These are phyloP conservation scores for Sterrhoptilus dennistouni DNA, from an alignment of 2,113 vertebrate genomes.

Conservation along the genomic window DNA sequence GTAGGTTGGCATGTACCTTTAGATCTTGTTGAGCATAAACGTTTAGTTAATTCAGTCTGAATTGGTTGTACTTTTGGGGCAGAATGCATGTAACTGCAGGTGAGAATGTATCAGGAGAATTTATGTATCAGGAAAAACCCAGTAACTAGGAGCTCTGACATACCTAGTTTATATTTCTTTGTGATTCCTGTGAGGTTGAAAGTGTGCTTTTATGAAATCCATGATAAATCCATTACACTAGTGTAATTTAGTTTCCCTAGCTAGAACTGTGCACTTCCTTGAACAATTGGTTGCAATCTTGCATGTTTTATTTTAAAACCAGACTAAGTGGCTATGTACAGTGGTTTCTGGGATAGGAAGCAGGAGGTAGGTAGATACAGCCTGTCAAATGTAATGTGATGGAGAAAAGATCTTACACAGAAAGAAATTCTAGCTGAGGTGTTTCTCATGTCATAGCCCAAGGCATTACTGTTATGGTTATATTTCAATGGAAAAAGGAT, in stretches of 20 bases:
- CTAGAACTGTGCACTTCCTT: not conserved
- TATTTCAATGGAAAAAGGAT: not conserved
- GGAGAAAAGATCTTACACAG: not conserved
- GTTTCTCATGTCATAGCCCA: not conserved
- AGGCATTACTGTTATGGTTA: not conserved
- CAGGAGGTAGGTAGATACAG: not conserved
- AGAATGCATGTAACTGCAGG: not conserved
- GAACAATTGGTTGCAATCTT: not conserved
- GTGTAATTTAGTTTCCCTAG: not conserved
- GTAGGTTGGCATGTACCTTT: not conserved
- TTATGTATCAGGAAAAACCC: not conserved
- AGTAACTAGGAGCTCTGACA: not conserved
- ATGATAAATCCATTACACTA: not conserved
- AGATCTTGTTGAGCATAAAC: not conserved
- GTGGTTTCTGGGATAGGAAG: not conserved
- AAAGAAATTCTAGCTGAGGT: not conserved
- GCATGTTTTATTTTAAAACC: not conserved
- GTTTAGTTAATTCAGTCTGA: not conserved
- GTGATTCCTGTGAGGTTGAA: not conserved
- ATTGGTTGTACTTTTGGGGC: not conserved
- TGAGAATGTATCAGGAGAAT: not conserved
- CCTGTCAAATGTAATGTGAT: not conserved
- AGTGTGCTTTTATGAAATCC: not conserved
- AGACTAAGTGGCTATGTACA: not conserved
- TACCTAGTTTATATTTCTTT: not conserved